These are phyloP conservation scores for Orthosia gothica DNA, from an alignment of 2,888 invertebrate genomes.

Conservation along the genomic window DNA sequence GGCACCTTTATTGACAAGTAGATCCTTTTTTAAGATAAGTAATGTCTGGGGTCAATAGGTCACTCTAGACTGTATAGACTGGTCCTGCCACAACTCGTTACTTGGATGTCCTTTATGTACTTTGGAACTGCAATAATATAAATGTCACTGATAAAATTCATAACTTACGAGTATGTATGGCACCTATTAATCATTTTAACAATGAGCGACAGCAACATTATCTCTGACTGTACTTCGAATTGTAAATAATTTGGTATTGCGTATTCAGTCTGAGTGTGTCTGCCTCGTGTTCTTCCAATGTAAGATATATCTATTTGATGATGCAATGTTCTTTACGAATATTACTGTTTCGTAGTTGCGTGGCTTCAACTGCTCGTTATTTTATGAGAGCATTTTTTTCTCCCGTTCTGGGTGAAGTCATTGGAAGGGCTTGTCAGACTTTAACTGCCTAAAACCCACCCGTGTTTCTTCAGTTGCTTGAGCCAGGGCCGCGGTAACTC, in stretches of 20 bases:
- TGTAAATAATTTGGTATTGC: neutral
- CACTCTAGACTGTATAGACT: conserved; percentile 10
- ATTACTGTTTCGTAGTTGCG: neutral
- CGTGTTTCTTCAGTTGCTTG: too few relatives aligned
- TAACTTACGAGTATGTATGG: neutral
- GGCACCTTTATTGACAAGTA: neutral
- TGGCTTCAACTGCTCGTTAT: too few relatives aligned
- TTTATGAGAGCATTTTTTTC: too few relatives aligned
- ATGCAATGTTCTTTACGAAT: neutral
- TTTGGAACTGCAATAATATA: conserved; percentile 25
- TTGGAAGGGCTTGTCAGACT: too few relatives aligned
- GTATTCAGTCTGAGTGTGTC: neutral
- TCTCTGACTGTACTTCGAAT: conserved; percentile 4
- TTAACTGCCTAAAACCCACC: too few relatives aligned
- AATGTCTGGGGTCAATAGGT: neutral
- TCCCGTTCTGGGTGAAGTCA: too few relatives aligned
- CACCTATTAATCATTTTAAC: conserved; percentile 31
- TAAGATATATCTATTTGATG: neutral
- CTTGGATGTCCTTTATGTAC: conserved; percentile 20
- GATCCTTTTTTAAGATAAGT: neutral
- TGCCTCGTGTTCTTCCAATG: neutral
- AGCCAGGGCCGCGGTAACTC: too few relatives aligned
- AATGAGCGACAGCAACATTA: neutral
- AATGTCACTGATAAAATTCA: conserved; percentile 37
- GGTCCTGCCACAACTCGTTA: neutral